These are phyloP conservation scores for Ricordea florida DNA, from an alignment of 92 coral and sea anemone species.

Conservation along the genomic window DNA sequence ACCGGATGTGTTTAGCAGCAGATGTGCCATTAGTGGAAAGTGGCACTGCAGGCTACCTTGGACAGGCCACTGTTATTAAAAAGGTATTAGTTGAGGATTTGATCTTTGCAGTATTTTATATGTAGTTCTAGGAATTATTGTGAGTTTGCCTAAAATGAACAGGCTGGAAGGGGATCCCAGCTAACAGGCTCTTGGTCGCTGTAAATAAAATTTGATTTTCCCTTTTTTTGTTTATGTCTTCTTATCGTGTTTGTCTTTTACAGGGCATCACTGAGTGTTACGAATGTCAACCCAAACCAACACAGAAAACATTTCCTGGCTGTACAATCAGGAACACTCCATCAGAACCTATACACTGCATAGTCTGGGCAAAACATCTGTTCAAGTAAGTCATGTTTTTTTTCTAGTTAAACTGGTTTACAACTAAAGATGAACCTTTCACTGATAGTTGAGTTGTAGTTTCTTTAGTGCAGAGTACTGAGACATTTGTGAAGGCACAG, in stretches of 20 bases:
- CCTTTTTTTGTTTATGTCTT: no score
- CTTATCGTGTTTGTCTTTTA: background rate
- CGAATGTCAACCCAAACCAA: conserved; percentile 99
- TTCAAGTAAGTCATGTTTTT: conserved; percentile 71
- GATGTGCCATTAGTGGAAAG: conserved; percentile 95
- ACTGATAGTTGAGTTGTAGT: no score
- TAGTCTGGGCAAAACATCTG: conserved; percentile 99
- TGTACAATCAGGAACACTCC: conserved; percentile 99
- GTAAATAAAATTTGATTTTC: no score
- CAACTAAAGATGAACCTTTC: no score
- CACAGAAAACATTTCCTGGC: conserved; percentile 95
- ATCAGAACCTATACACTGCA: conserved; percentile 98
- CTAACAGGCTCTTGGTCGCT: no score
- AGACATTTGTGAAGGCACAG: no score
- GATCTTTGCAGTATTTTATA: background rate
- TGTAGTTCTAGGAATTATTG: no score
- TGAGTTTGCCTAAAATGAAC: no score
- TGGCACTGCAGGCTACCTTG: conserved; percentile 97
- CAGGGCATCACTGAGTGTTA: conserved; percentile 93
- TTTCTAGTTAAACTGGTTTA: background rate
- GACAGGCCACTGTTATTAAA: conserved; percentile 93
- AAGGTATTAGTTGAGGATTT: conserved; percentile 32
- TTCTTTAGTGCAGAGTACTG: no score
- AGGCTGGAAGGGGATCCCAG: no score
- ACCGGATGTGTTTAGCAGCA: conserved; percentile 98